phyloP scores from a whole-genome alignment of 2,888 invertebrate genomes.

The Syrista parreyssii region DNA sequence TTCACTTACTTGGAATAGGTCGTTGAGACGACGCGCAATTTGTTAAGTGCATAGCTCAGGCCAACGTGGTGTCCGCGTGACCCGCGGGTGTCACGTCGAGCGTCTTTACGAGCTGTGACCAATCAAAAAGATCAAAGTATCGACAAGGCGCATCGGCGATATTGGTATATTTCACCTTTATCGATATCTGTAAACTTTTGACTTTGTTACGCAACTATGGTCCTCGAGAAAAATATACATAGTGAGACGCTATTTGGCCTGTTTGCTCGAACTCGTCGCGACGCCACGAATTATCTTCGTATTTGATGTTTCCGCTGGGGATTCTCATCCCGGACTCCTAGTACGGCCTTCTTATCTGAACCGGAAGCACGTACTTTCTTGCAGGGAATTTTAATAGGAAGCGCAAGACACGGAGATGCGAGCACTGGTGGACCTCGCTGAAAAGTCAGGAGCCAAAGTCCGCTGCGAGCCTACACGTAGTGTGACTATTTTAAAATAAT shows the following conservation, averaged over 20 bases:
- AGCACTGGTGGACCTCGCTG: not conserved
- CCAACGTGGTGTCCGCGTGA: no score
- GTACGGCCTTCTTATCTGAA: not conserved
- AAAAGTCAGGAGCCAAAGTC: no score
- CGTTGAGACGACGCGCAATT: conserved; percentile 40
- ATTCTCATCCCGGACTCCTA: not conserved
- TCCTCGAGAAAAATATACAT: not conserved
- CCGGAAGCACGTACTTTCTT: not conserved
- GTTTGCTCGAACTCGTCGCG: not conserved
- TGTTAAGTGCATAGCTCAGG: conserved; percentile 33
- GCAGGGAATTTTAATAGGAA: not conserved
- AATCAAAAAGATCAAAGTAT: no score
- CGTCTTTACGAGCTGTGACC: no score
- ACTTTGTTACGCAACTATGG: not conserved
- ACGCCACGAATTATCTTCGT: not conserved
- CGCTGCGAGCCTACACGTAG: no score
- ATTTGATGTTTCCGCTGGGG: not conserved
- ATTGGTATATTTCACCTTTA: no score
- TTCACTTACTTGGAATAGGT: conserved; percentile 56
- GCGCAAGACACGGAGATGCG: not conserved
- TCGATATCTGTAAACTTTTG: no score
- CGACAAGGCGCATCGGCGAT: no score
- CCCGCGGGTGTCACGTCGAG: no score
- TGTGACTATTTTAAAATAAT: no score
- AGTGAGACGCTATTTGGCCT: not conserved